Conservation (phyloP, 2,888 invertebrate genomes). For the Napeogenes inachia region DNA sequence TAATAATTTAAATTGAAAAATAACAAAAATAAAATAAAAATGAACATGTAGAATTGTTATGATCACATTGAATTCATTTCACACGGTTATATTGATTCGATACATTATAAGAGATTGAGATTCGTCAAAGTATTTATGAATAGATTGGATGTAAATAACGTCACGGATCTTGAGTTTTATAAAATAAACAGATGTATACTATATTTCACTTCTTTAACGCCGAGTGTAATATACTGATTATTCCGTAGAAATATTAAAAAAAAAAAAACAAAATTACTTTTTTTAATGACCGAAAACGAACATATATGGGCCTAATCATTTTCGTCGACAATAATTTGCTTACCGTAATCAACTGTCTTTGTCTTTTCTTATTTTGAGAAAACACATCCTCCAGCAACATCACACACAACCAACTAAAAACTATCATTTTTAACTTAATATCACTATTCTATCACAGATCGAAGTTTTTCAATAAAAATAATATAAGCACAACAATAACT, state of each 20-base stretch:
- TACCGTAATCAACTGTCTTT: conserved; percentile 36
- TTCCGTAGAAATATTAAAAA: too few relatives aligned
- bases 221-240: too few relatives aligned
- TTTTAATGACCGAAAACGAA: too few relatives aligned
- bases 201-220: too few relatives aligned
- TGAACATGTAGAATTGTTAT: too few relatives aligned
- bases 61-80: too few relatives aligned
- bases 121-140: not conserved
- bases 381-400: conserved; percentile 44
- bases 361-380: conserved; percentile 41
- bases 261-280: too few relatives aligned
- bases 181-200: too few relatives aligned
- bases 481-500: not conserved
- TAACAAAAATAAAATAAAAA: too few relatives aligned
- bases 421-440: conserved; percentile 58
- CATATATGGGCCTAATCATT: too few relatives aligned
- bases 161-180: too few relatives aligned
- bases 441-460: conserved; percentile 59
- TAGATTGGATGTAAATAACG: not conserved
- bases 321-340: conserved; percentile 31
- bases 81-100: not conserved
- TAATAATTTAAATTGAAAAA: too few relatives aligned
- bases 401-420: conserved; percentile 56
- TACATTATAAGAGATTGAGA: not conserved
- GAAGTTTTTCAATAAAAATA: not conserved